phyloP scores from a whole-genome alignment of 2,113 vertebrate genomes.

The cat (Felis catus) region DNA sequence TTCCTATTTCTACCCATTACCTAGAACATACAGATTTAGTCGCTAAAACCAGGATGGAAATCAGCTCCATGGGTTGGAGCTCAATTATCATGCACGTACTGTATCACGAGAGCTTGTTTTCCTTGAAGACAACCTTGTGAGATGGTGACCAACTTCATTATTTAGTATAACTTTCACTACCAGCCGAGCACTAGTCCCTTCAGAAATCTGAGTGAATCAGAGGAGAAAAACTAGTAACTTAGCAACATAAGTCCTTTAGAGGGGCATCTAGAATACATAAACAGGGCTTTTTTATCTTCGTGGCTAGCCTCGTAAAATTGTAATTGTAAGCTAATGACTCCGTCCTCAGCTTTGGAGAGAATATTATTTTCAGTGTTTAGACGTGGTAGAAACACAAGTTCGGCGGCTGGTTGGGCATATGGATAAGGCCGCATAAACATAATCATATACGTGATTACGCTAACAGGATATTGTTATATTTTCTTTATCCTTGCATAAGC shows the following conservation, averaged over 20 bases:
- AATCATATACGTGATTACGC: not conserved
- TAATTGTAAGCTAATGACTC: not conserved
- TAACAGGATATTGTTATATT: not conserved
- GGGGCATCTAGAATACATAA: not conserved
- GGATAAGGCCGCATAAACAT: not conserved
- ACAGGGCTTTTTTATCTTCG: not conserved
- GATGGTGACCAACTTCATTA: slow-evolving; percentile 14
- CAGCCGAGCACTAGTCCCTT: slow-evolving; percentile 5
- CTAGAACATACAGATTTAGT: not conserved
- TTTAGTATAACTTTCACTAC: not conserved
- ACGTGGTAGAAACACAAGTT: not conserved
- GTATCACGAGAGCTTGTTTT: slow-evolving; percentile 49
- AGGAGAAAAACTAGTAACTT: slow-evolving; percentile 33
- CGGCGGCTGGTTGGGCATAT: not conserved
- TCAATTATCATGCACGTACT: not conserved
- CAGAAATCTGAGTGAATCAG: slow-evolving; percentile 20
- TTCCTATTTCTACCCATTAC: not conserved
- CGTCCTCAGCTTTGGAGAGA: slow-evolving; percentile 28
- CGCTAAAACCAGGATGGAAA: not conserved
- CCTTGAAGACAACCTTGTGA: not conserved
- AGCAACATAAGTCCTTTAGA: slow-evolving; percentile 5
- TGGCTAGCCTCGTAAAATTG: not conserved
- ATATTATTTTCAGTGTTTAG: not conserved
- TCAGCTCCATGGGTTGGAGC: not conserved
- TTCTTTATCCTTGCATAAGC: not conserved